Conservation (phyloP, 2,888 invertebrate species). For the Drosophila merina region DNA sequence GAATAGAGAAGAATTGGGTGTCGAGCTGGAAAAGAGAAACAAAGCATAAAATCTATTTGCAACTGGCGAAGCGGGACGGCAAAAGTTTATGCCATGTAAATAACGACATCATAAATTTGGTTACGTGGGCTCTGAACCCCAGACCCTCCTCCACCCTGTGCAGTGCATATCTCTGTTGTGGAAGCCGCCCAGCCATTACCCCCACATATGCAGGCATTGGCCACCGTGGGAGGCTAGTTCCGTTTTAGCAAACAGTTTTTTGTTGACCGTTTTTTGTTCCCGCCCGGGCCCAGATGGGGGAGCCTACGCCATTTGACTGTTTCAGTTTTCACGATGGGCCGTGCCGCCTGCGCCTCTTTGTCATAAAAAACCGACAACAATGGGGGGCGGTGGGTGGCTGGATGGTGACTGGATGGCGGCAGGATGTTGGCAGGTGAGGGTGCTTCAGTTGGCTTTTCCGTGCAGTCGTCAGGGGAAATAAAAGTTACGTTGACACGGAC, state of each 20-base stretch:
- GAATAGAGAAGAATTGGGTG: slow-evolving; percentile 23
- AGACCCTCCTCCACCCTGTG: background rate
- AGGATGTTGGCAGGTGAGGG: slow-evolving; percentile 25
- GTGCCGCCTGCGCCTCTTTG: slow-evolving; percentile 45
- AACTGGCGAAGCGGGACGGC: slow-evolving; percentile 55
- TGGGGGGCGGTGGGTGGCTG: slow-evolving; percentile 26
- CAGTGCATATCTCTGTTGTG: slow-evolving; percentile 22
- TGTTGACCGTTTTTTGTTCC: slow-evolving; percentile 10
- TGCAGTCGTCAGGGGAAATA: slow-evolving; percentile 69
- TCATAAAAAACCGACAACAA: slow-evolving; percentile 71
- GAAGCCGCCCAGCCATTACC: slow-evolving; percentile 23
- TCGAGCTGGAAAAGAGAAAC: slow-evolving; percentile 58
- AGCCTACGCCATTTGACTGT: slow-evolving; percentile 61
- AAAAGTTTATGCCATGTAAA: slow-evolving; percentile 78
- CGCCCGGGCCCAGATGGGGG: slow-evolving; percentile 5
- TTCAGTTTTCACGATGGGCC: slow-evolving; percentile 59
- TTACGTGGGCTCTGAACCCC: slow-evolving; percentile 47
- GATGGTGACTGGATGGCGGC: background rate
- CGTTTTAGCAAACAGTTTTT: slow-evolving; percentile 60
- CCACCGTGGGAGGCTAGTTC: slow-evolving; percentile 60
- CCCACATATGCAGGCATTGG: slow-evolving; percentile 39
- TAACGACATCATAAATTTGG: slow-evolving; percentile 78
- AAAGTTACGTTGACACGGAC: slow-evolving; percentile 76
- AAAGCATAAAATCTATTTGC: slow-evolving; percentile 77
- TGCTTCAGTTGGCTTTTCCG: slow-evolving; percentile 30